Percentiles rank a stretch among this genome's conserved stretches.
Evolutionary conservation across 2,113 vertebrate genomes (phyloP).

Genomic region (Macquaria ambigua): DNA sequence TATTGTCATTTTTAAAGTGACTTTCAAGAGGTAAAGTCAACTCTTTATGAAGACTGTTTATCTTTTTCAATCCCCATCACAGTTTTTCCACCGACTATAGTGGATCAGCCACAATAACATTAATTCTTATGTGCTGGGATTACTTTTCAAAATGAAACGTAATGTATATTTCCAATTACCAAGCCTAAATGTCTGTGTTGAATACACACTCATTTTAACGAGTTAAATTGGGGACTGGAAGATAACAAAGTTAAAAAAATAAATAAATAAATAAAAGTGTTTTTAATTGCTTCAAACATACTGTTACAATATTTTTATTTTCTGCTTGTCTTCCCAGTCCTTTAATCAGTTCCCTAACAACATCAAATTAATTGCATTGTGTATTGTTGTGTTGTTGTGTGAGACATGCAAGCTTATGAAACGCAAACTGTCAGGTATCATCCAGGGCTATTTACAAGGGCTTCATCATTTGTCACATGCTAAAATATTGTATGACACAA

Average conservation of each 20-base stretch:
- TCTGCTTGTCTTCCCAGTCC: not conserved
- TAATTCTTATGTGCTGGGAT: not conserved
- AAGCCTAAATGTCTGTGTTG: not conserved
- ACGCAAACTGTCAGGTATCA: constrained; percentile 41
- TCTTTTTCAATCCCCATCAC: not conserved
- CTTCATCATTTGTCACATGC: constrained; percentile 23
- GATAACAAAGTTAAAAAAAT: not conserved
- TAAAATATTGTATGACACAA: constrained; percentile 31
- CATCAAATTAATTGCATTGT: constrained; percentile 15
- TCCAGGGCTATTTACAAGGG: constrained; percentile 13
- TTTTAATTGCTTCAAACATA: constrained; percentile 17
- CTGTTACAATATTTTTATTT: not conserved
- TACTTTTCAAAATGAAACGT: not conserved
- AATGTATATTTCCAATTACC: not conserved
- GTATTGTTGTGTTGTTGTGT: constrained; percentile 22
- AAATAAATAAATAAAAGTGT: not conserved
- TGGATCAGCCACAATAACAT: not conserved
- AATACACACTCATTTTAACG: not conserved
- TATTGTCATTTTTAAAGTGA: not conserved
- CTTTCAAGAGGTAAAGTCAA: not conserved
- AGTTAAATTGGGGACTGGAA: not conserved
- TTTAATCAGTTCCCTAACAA: constrained; percentile 11
- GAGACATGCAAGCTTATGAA: constrained; percentile 10
- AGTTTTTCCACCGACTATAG: not conserved
- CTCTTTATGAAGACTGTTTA: not conserved